Conservation (phyloP, 2,797 vertebrate genomes). For the Myotis pilosus region DNA sequence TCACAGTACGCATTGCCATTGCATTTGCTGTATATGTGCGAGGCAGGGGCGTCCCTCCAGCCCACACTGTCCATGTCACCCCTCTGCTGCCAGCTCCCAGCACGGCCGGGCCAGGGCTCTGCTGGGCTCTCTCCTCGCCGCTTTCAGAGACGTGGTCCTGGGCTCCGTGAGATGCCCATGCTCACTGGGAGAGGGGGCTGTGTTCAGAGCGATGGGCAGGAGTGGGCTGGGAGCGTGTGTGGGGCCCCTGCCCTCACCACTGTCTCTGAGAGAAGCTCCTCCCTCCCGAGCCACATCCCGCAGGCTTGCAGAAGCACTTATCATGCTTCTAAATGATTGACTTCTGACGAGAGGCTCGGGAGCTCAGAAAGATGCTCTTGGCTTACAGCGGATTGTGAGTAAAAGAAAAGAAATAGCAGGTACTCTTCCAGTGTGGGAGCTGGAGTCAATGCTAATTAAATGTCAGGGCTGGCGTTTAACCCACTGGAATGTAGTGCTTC, state of each 20-base stretch:
- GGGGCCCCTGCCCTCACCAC: background rate
- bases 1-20: background rate
- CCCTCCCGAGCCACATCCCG: background rate
- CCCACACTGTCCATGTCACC: background rate
- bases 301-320: conserved; percentile 46
- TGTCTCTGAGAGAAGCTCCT: background rate
- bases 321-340: conserved; percentile 65
- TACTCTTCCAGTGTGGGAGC: conserved; percentile 71
- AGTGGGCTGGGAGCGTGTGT: background rate
- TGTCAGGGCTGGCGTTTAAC: conserved; percentile 73
- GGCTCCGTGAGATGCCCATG: background rate
- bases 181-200: background rate
- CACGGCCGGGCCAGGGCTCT: too few relatives aligned
- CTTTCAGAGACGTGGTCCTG: background rate
- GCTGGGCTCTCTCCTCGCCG: background rate
- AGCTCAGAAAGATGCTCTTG: conserved; percentile 58
- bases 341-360: conserved; percentile 62
- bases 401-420: conserved; percentile 73
- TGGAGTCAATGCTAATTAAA: conserved; percentile 72
- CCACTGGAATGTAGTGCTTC: conserved; percentile 68
- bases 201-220: background rate
- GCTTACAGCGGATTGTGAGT: conserved; percentile 68
- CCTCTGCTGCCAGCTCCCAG: background rate
- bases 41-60: background rate
- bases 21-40: background rate